These are phyloP conservation scores for Pollenia griseotomentosa DNA, from an alignment of 2,888 invertebrate species.

Conservation along the genomic window DNA sequence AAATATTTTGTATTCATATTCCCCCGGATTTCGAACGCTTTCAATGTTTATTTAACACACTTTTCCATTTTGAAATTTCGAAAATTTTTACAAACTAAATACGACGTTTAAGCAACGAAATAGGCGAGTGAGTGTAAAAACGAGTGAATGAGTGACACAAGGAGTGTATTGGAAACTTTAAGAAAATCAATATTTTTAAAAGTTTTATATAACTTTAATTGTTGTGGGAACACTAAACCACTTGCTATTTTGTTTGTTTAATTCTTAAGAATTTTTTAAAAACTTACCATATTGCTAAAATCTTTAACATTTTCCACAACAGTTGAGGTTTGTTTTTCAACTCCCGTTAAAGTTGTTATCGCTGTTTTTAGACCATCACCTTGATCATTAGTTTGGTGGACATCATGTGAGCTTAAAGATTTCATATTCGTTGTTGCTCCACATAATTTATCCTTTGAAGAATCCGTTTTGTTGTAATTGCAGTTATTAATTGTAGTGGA, in stretches of 20 bases:
- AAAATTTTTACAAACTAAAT: not conserved
- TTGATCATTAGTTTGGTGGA: conserved; percentile 52
- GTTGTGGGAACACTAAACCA: not conserved
- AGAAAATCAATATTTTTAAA: conserved; percentile 60
- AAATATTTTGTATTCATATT: not conserved
- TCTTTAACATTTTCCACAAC: conserved; percentile 46
- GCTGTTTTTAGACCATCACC: conserved; percentile 57
- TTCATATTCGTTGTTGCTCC: conserved; percentile 64
- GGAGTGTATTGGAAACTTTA: not conserved
- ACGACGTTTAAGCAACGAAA: not conserved
- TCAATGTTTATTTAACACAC: conserved; percentile 7
- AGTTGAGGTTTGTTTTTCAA: conserved; percentile 43
- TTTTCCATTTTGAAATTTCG: not conserved
- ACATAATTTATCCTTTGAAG: conserved; percentile 62
- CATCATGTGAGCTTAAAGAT: conserved; percentile 53
- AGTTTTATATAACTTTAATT: conserved; percentile 56
- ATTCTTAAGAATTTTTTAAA: not conserved
- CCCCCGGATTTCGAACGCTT: not conserved
- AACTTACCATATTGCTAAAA: conserved; percentile 67
- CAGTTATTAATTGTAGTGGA: conserved; percentile 21
- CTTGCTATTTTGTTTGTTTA: not conserved
- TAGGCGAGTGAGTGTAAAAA: not conserved
- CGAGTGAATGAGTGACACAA: not conserved
- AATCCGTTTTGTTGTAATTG: conserved; percentile 76
- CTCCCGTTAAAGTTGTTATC: conserved; percentile 34